Base-by-base conservation (phyloP, 1,140 invertebrate genomes). In the Battus philenor region DNA sequence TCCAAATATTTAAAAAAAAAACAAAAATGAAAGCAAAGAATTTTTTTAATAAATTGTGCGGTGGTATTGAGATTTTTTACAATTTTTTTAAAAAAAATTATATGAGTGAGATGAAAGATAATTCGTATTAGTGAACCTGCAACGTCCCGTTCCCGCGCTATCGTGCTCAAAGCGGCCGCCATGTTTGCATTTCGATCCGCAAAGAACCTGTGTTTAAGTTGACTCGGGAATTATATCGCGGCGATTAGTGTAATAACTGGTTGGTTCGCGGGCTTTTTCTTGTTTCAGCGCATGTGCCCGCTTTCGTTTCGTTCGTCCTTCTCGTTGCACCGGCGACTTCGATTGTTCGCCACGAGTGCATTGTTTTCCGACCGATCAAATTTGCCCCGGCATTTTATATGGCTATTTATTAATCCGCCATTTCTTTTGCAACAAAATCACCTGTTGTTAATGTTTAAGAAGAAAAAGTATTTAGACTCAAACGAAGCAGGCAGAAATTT, bases 181-280 rank as follows among this genome's bases (percentile, higher is more conserved):
- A 83, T 84, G 82, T 86, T 86, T 86, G 80, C 75, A 74, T 84
- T 84, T 79, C 79, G 75, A 74, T 78, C 70, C 56, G 71, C 70
- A 66, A 72, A 63, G 68, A 82, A 82, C 79, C 79, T 82, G 83
- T 84, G 77, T 83, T 86, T 83, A 84, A 74, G 77, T 78, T 76
- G 71, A 82, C 75, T 79, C 61, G 70, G 74, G 77, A 80, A 86
- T 84, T 86, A 84, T 86, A 83, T 83, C 77, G 68, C 68, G 61
- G 70, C 76, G 76, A 86, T 85, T 86, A 86, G 79, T 74, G 72
- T 83, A 84, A 83, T 82, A 82, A 83, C 83, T 84, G 82, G 77
- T 78, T 76, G 66, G 65, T 51, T 67, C 52, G 54, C 47, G 46
- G 66, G 52, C 65, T 74, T 80, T 84, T 81, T 74, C 63, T 76